Percentiles rank a stretch among this genome's conserved stretches.
Conservation (phyloP, 2,888 invertebrate genomes). For the Apodemia duryi region DNA sequence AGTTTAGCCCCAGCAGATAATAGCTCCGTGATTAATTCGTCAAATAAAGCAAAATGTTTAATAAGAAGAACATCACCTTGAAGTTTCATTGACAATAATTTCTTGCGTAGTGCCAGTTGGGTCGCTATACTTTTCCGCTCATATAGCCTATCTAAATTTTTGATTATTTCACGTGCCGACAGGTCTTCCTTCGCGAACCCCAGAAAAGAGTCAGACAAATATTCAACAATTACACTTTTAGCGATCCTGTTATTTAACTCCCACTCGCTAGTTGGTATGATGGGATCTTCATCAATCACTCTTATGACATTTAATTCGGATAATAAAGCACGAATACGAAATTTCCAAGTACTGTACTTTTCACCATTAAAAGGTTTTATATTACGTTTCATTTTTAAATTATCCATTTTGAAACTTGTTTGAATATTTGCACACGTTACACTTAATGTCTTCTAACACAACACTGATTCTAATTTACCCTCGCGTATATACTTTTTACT, state of each 20-base stretch:
- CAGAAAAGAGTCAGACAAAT: conserved; percentile 25
- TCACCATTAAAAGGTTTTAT: conserved; percentile 11
- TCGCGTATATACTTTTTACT: too few relatives aligned
- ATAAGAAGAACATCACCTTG: conserved; percentile 24
- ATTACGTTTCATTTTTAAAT: not conserved
- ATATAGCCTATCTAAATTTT: too few relatives aligned
- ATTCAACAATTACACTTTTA: conserved; percentile 33
- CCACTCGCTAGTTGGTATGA: conserved; percentile 20
- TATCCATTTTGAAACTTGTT: not conserved
- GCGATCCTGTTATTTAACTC: conserved; percentile 27
- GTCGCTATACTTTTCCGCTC: conserved; percentile 35
- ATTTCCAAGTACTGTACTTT: too few relatives aligned
- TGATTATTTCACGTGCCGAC: conserved; percentile 28
- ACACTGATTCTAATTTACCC: not conserved
- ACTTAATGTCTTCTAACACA: too few relatives aligned
- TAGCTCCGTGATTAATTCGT: conserved; percentile 42
- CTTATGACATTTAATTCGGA: too few relatives aligned
- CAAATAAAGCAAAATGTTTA: conserved; percentile 39
- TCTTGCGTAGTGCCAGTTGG: conserved; percentile 32
- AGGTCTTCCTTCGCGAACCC: conserved; percentile 23
- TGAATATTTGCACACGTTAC: too few relatives aligned
- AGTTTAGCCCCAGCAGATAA: conserved; percentile 41
- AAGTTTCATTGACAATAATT: too few relatives aligned
- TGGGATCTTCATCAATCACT: conserved; percentile 27
- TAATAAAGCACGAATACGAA: too few relatives aligned